Percentiles rank a stretch among this genome's conserved stretches.
phyloP scores from a whole-genome alignment of 2,113 vertebrate genomes.

The Leucosticte australis region DNA sequence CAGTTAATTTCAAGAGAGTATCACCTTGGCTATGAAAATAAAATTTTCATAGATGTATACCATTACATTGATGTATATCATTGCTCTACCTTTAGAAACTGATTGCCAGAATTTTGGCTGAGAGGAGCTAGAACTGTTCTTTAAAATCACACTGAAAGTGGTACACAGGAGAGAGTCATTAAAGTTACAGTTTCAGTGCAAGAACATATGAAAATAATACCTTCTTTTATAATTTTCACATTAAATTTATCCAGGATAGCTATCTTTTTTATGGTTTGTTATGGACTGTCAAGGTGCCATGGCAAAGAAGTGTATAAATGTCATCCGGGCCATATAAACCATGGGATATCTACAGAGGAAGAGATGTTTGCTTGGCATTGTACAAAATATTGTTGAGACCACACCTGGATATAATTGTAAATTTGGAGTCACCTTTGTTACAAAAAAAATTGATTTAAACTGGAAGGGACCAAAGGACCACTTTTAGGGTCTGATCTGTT shows the following conservation, averaged over 20 bases:
- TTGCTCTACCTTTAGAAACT: neutral
- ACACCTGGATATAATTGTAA: neutral
- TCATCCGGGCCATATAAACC: neutral
- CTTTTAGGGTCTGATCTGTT: neutral
- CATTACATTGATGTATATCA: accelerated
- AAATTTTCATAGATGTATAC: too few species aligned
- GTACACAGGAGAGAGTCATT: neutral
- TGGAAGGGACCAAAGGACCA: neutral
- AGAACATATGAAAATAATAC: neutral
- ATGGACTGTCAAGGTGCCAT: neutral
- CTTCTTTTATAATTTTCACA: too few species aligned
- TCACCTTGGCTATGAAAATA: neutral
- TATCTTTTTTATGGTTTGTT: neutral
- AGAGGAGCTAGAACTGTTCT: neutral
- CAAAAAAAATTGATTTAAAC: neutral
- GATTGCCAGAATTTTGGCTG: neutral
- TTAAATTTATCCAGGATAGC: too few species aligned
- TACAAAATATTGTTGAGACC: neutral
- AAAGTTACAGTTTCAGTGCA: neutral
- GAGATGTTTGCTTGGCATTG: neutral
- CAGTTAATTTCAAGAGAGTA: neutral
- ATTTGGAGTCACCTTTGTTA: neutral
- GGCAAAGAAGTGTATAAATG: accelerated
- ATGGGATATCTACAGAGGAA: neutral
- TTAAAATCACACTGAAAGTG: neutral